Evolutionary conservation across 2,113 vertebrate species (phyloP).

Genomic region (Engraulis encrasicolus): DNA sequence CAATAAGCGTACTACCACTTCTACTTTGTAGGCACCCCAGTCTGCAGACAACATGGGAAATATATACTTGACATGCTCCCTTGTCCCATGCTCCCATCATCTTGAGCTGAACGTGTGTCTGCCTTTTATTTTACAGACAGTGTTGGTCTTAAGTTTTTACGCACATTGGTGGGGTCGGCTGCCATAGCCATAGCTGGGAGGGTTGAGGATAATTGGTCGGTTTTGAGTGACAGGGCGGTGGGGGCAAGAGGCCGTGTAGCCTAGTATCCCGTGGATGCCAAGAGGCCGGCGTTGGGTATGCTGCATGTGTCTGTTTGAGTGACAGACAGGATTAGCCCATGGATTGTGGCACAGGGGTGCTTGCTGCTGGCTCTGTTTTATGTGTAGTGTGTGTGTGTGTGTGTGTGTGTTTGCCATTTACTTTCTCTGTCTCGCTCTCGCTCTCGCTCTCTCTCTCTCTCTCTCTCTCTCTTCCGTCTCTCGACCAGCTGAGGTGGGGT

Average conservation of each 20-base stretch:
- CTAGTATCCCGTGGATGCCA: conserved; percentile 16
- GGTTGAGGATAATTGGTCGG: background rate
- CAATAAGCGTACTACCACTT: too few species aligned
- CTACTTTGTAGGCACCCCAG: too few species aligned
- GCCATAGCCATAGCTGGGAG: background rate
- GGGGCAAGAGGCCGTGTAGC: too few species aligned
- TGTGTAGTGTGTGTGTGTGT: conserved; percentile 4
- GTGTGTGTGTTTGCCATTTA: background rate
- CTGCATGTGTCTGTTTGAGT: conserved; percentile 21
- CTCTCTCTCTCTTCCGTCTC: too few species aligned
- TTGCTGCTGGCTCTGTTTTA: background rate
- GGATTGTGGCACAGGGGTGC: background rate
- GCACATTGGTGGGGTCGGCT: background rate
- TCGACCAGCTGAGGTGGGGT: conserved; percentile 12
- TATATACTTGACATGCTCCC: background rate
- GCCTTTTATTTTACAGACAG: background rate
- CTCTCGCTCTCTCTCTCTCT: too few species aligned
- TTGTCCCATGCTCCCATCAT: background rate
- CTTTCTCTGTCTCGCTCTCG: background rate
- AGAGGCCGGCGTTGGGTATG: conserved; percentile 12
- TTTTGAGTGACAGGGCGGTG: background rate
- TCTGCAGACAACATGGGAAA: background rate
- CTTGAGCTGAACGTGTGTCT: background rate
- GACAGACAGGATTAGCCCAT: background rate
- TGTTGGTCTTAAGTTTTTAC: too few species aligned